These are phyloP conservation scores for Dallia pectoralis DNA, from an alignment of 2,797 vertebrate genomes.

Conservation along the genomic window DNA sequence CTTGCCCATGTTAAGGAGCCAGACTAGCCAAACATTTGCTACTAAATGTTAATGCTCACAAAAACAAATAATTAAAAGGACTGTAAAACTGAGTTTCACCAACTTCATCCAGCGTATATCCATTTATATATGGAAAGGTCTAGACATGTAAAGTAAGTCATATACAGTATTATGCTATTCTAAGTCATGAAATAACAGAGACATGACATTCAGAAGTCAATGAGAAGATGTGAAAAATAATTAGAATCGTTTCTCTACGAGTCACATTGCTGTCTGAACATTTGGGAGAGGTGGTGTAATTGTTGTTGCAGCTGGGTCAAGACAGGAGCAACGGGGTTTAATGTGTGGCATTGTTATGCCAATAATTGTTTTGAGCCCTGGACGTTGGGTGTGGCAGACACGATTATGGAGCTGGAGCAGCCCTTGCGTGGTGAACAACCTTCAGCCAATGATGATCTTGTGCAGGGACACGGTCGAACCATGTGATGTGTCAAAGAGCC, in stretches of 20 bases:
- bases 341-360: slow-evolving; percentile 1
- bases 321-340: background rate
- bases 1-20: too few species aligned
- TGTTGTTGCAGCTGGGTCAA: background rate
- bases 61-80: too few species aligned
- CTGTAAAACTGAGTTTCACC: too few species aligned
- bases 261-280: background rate
- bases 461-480: slow-evolving; percentile 9
- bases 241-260: background rate
- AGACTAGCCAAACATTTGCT: too few species aligned
- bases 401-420: background rate
- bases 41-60: too few species aligned
- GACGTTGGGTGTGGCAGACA: background rate
- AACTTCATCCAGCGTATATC: too few species aligned
- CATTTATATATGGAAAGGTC: too few species aligned
- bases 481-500: slow-evolving; percentile 27
- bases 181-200: background rate
- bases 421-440: background rate
- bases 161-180: background rate
- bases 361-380: background rate
- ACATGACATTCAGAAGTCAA: background rate
- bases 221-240: background rate
- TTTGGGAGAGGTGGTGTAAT: background rate
- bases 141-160: too few species aligned
- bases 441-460: slow-evolving; percentile 12